phyloP scores from a whole-genome alignment of 2,888 invertebrate genomes.

The Gerris lacustris region DNA sequence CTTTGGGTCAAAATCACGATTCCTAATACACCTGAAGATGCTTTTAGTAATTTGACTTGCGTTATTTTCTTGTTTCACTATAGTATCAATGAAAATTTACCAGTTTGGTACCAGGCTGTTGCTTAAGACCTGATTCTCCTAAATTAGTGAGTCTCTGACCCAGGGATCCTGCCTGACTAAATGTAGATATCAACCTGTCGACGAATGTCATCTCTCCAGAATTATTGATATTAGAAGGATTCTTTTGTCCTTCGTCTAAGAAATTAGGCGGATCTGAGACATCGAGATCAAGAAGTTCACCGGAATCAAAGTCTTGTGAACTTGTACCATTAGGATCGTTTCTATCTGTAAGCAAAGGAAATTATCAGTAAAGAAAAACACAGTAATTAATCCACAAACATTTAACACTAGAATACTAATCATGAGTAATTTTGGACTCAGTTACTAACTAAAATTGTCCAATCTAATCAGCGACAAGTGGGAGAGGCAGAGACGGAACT shows the following conservation, averaged over 20 bases:
- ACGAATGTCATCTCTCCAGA: slow-evolving; percentile 27
- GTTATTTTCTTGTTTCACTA: too few species aligned
- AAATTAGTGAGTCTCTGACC: slow-evolving; percentile 23
- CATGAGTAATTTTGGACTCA: too few species aligned
- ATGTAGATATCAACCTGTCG: slow-evolving; percentile 25
- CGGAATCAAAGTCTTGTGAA: slow-evolving; percentile 2
- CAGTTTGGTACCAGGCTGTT: neutral
- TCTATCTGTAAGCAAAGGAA: neutral
- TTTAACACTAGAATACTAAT: too few species aligned
- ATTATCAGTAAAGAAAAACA: too few species aligned
- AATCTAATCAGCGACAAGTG: too few species aligned
- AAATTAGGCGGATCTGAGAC: slow-evolving; percentile 18
- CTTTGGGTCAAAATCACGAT: too few species aligned
- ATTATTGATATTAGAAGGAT: neutral
- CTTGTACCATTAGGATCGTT: neutral
- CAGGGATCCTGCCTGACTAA: slow-evolving; percentile 19
- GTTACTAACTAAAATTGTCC: too few species aligned
- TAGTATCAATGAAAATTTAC: neutral
- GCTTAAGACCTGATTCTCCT: slow-evolving; percentile 21
- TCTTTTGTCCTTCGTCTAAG: slow-evolving; percentile 14
- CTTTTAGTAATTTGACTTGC: too few species aligned
- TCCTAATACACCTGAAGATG: too few species aligned
- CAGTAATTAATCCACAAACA: too few species aligned
- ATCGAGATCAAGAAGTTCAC: slow-evolving; percentile 11
- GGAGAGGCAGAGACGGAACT: too few species aligned